These are phyloP conservation scores for Rousettus leschenaultii DNA, from an alignment of 2,113 vertebrate species.

Conservation along the genomic window DNA sequence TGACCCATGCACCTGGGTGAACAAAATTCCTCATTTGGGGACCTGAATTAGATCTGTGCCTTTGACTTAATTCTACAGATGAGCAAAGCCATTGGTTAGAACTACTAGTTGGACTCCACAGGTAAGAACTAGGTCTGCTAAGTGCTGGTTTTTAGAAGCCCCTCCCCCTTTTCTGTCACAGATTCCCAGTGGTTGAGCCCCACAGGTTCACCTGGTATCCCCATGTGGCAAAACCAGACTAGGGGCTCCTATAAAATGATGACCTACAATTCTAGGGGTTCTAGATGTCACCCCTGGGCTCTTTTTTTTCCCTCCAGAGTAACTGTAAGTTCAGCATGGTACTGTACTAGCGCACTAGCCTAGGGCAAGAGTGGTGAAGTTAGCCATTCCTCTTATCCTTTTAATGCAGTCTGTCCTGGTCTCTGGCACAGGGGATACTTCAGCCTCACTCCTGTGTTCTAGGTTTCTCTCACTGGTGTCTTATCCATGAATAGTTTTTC, in stretches of 20 bases:
- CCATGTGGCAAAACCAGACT: background rate
- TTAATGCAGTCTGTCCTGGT: accelerated
- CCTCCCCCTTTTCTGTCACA: background rate
- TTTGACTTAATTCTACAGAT: too few relatives aligned
- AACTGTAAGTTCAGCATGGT: background rate
- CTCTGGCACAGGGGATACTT: background rate
- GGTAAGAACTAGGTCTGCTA: background rate
- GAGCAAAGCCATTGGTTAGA: background rate
- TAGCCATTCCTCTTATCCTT: background rate
- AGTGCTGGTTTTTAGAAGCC: background rate
- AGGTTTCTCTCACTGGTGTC: too few relatives aligned
- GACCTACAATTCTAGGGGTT: background rate
- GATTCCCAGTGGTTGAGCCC: too few relatives aligned
- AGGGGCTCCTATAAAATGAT: too few relatives aligned
- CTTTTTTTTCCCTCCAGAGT: too few relatives aligned
- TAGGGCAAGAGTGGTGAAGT: too few relatives aligned
- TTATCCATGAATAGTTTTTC: background rate
- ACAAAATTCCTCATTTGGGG: background rate
- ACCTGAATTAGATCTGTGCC: background rate
- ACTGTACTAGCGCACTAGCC: background rate
- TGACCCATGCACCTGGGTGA: background rate
- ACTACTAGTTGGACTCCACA: too few relatives aligned
- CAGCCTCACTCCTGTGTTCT: background rate
- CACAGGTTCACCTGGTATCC: background rate
- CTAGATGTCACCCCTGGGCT: background rate